These are phyloP conservation scores for Epinephelus awoara DNA, from an alignment of 2,797 vertebrate genomes.

Conservation along the genomic window DNA sequence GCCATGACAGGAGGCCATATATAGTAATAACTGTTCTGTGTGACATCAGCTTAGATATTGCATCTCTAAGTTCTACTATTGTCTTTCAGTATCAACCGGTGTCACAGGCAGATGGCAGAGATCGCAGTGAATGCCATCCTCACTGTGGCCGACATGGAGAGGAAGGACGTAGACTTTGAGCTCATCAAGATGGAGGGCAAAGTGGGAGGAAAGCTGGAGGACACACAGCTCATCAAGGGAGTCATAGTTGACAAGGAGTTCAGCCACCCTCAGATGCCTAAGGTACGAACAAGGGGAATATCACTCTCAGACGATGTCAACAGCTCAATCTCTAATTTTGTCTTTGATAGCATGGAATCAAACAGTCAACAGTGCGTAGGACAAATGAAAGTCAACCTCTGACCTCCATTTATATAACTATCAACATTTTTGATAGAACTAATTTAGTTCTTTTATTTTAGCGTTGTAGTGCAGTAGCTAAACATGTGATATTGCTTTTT, in stretches of 20 bases:
- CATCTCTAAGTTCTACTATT: not conserved
- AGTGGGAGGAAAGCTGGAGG: conserved; percentile 97
- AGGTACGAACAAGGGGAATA: conserved; percentile 83
- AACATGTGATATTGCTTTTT: not conserved
- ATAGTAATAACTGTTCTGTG: not conserved
- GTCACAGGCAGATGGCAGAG: conserved; percentile 98
- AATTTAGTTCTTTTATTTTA: no score
- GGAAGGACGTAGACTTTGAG: conserved; percentile 98
- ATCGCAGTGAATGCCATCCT: conserved; percentile 98
- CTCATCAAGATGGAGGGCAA: conserved; percentile 99
- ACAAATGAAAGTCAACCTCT: not conserved
- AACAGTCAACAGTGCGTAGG: not conserved
- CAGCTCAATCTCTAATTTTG: fast-evolving
- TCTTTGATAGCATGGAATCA: conserved; percentile 4
- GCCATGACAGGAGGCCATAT: fast-evolving
- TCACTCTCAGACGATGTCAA: not conserved
- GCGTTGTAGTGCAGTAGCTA: not conserved
- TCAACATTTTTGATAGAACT: not conserved
- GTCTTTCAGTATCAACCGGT: conserved; percentile 93
- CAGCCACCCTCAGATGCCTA: conserved; percentile 99
- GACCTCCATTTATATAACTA: not conserved
- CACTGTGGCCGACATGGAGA: conserved; percentile 96
- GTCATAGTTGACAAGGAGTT: conserved; percentile 99
- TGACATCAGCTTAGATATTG: not conserved
- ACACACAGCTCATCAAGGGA: conserved; percentile 96